Evolutionary conservation across 2,888 invertebrate genomes (phyloP).

Genomic region (Phorcus lineatus): DNA sequence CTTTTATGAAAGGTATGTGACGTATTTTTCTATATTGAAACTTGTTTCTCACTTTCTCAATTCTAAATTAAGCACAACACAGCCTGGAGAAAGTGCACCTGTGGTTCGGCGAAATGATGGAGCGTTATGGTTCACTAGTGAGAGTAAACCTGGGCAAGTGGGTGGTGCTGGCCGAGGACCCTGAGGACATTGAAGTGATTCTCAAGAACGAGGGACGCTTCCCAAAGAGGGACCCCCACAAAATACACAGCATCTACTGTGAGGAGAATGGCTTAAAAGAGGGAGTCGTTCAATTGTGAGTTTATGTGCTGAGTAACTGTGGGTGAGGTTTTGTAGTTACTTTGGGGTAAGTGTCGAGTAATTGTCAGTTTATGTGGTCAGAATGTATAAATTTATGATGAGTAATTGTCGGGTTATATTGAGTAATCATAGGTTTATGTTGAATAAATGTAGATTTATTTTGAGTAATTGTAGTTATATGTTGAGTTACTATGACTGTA

Average conservation of each 20-base stretch:
- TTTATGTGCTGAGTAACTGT: not conserved
- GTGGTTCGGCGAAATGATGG: slow-evolving; percentile 28
- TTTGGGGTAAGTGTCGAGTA: too few species aligned
- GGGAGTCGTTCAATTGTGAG: not conserved
- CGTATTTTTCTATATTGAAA: too few species aligned
- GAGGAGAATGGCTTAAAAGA: not conserved
- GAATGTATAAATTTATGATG: too few species aligned
- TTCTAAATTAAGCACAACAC: slow-evolving; percentile 1
- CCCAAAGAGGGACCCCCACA: not conserved
- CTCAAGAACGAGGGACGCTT: not conserved
- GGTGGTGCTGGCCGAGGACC: slow-evolving; percentile 12
- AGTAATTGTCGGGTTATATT: too few species aligned
- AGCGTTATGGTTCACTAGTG: slow-evolving; percentile 28
- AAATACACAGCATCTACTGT: not conserved
- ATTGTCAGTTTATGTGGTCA: too few species aligned
- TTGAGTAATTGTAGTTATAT: too few species aligned
- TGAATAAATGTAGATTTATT: too few species aligned
- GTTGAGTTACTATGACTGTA: too few species aligned
- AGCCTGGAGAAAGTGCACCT: slow-evolving; percentile 11
- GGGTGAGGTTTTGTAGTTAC: too few species aligned
- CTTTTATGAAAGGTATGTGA: too few species aligned
- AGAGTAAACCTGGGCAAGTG: slow-evolving; percentile 2
- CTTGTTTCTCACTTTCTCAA: too few species aligned
- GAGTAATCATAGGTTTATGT: too few species aligned
- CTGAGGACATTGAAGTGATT: not conserved